Conservation (phyloP, 2,888 invertebrate genomes). For the Apotomis turbidana region DNA sequence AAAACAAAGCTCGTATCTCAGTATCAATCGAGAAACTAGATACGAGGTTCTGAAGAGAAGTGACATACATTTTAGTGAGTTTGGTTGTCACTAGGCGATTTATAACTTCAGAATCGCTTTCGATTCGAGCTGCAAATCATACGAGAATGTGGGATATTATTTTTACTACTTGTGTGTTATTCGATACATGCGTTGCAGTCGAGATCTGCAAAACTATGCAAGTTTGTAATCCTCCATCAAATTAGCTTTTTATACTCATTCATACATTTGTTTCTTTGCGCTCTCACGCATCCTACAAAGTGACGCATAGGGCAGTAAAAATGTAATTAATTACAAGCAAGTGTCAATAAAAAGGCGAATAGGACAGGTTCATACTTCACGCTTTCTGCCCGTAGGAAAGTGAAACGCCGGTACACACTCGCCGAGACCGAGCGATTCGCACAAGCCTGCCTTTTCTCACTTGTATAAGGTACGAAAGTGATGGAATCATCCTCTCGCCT, state of each 20-base stretch:
- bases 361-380: constrained; percentile 60
- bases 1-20: too few species aligned
- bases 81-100: too few species aligned
- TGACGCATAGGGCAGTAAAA: neutral
- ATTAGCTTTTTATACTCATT: neutral
- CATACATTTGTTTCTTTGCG: neutral
- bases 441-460: neutral
- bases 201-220: too few species aligned
- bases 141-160: neutral
- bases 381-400: constrained; percentile 79
- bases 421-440: neutral
- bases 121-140: too few species aligned
- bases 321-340: constrained; percentile 28
- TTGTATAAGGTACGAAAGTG: neutral
- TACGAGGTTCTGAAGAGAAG: too few species aligned
- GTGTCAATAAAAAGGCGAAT: constrained; percentile 49
- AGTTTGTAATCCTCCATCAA: neutral
- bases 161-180: too few species aligned
- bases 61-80: too few species aligned
- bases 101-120: too few species aligned
- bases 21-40: too few species aligned
- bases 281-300: neutral
- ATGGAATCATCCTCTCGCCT: neutral
- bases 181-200: too few species aligned
- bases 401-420: constrained; percentile 50